A percentile compares a stretch with the other conserved stretches of the same genome.
Conservation (phyloP, 2,113 vertebrate genomes). For the Vulpes vulpes region DNA sequence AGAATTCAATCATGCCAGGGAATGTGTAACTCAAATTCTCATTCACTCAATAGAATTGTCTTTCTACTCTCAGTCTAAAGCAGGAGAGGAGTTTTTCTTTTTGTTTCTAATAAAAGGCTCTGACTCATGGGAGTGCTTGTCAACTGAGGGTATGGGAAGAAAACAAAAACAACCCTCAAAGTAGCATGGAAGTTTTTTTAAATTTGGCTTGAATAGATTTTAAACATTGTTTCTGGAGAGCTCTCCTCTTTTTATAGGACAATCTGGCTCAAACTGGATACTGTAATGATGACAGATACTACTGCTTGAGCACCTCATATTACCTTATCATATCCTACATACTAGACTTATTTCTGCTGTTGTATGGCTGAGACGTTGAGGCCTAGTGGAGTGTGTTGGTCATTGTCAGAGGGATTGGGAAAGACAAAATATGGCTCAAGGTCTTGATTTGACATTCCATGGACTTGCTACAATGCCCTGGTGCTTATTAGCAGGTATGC, state of each 20-base stretch:
- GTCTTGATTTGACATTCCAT: not conserved
- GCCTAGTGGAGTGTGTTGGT: not conserved
- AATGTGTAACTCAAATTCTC: not conserved
- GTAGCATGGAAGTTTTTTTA: not conserved
- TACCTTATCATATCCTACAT: not conserved
- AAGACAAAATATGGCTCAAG: not conserved
- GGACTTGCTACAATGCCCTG: not conserved
- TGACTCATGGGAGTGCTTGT: not conserved
- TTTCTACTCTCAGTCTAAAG: not conserved
- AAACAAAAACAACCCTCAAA: conserved; percentile 5
- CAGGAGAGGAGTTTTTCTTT: not conserved
- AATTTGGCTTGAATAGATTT: conserved; percentile 14
- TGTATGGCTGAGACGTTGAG: not conserved
- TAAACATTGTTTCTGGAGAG: not conserved
- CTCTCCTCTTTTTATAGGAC: not conserved
- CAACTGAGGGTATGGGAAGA: not conserved
- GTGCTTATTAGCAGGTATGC: not conserved
- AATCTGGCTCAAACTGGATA: not conserved
- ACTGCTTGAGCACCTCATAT: not conserved
- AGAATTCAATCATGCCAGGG: not conserved
- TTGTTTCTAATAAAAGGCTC: not conserved
- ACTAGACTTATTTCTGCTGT: not conserved
- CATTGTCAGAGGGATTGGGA: not conserved
- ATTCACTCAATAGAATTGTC: not conserved
- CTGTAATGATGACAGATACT: not conserved